Conservation (phyloP, 2,113 vertebrate species). For the Albula glossodonta region DNA sequence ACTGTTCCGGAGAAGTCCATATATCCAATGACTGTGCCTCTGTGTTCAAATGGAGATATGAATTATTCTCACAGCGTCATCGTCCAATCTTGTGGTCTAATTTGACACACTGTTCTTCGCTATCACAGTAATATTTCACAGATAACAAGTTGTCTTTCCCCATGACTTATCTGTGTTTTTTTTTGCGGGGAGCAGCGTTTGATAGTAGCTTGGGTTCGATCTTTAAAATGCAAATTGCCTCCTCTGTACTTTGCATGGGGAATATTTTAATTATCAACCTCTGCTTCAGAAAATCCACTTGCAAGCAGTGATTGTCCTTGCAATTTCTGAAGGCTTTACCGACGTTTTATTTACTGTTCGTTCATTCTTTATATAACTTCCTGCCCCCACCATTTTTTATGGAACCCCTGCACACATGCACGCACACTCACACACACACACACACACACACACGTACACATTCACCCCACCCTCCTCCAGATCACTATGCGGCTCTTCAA, state of each 20-base stretch:
- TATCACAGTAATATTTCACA: slow-evolving; percentile 21
- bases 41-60: neutral
- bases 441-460: neutral
- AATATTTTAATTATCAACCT: slow-evolving; percentile 25
- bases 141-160: slow-evolving; percentile 21
- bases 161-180: slow-evolving; percentile 22
- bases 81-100: slow-evolving; percentile 20
- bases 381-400: too few species aligned
- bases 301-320: slow-evolving; percentile 6
- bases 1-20: neutral
- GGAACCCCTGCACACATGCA: neutral
- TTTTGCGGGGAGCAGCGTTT: neutral
- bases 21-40: slow-evolving; percentile 12
- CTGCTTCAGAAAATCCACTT: slow-evolving; percentile 17
- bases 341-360: neutral
- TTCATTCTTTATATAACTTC: neutral
- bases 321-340: slow-evolving; percentile 12
- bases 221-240: slow-evolving; percentile 31
- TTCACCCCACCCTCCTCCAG: neutral
- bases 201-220: slow-evolving; percentile 18
- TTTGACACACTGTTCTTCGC: slow-evolving; percentile 17
- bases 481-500: neutral
- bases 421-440: neutral
- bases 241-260: slow-evolving; percentile 19
- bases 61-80: slow-evolving; percentile 8